phyloP scores from a whole-genome alignment of 2,888 invertebrate species.

The Lycophotia porphyrea region DNA sequence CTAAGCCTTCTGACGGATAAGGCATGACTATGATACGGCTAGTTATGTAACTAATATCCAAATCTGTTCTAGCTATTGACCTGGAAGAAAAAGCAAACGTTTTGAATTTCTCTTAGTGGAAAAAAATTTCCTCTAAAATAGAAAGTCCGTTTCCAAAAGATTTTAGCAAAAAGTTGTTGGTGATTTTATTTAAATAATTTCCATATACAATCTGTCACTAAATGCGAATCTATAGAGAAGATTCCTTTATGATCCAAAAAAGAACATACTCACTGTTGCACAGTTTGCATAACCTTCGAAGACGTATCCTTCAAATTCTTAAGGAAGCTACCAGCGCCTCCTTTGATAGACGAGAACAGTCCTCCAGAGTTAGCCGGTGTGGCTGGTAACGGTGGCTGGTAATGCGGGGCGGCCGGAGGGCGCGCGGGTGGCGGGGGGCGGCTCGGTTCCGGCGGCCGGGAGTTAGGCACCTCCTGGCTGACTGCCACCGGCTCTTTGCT shows the following conservation, averaged over 20 bases:
- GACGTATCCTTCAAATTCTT: slow-evolving; percentile 99
- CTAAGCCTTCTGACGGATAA: slow-evolving; percentile 97
- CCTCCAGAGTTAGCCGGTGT: slow-evolving; percentile 88
- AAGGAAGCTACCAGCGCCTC: slow-evolving; percentile 97
- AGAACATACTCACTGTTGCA: slow-evolving; percentile 93
- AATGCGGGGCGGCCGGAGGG: slow-evolving; percentile 80
- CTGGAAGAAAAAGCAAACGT: slow-evolving; percentile 80
- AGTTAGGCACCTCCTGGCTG: slow-evolving; percentile 76
- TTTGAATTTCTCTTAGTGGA: not conserved
- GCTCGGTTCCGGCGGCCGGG: slow-evolving; percentile 81
- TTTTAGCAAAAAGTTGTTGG: not conserved
- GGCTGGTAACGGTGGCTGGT: slow-evolving; percentile 76
- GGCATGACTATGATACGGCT: slow-evolving; percentile 98
- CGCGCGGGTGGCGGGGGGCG: slow-evolving; percentile 79
- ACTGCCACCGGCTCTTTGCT: slow-evolving; percentile 76
- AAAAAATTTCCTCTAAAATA: not conserved
- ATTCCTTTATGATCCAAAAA: not conserved
- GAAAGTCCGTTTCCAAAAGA: not conserved
- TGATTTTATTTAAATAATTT: not conserved
- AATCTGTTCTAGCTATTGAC: slow-evolving; percentile 95
- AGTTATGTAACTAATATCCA: slow-evolving; percentile 98
- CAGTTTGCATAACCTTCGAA: slow-evolving; percentile 98
- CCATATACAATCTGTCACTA: not conserved
- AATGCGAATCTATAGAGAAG: not conserved
- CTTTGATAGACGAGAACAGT: slow-evolving; percentile 96